Percentiles rank a stretch among this genome's conserved stretches.
Conservation (phyloP, 2,113 vertebrate species). For the Coptodon bakossiorum region DNA sequence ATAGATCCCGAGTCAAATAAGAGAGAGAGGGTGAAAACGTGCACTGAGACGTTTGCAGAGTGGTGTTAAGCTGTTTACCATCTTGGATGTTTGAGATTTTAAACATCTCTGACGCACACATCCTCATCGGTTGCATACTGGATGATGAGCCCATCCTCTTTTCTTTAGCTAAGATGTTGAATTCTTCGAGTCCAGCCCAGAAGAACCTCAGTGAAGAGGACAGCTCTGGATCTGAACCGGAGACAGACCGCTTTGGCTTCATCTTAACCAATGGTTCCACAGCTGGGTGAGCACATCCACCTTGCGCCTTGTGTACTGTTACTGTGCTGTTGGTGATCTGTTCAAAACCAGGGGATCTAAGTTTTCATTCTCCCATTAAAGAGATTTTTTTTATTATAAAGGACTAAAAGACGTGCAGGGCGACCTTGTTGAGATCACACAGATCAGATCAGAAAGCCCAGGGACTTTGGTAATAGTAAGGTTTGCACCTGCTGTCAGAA, state of each 20-base stretch:
- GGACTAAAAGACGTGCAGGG: background rate
- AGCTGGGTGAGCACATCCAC: conserved; percentile 54
- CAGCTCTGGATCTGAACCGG: conserved; percentile 56
- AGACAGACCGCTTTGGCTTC: conserved; percentile 77
- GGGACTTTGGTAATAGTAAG: background rate
- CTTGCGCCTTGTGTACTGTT: background rate
- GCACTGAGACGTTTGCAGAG: background rate
- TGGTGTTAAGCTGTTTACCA: background rate
- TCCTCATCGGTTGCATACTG: background rate
- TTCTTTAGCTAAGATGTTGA: conserved; percentile 48
- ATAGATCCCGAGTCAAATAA: background rate
- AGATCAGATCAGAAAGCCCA: background rate
- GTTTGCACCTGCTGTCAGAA: background rate
- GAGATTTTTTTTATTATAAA: background rate
- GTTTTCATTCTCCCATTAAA: background rate
- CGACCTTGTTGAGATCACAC: fast-evolving
- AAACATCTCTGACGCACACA: background rate
- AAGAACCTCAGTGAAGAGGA: conserved; percentile 42
- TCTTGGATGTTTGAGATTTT: background rate
- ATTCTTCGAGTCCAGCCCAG: conserved; percentile 10
- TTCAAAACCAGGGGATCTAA: background rate
- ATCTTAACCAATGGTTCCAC: conserved; percentile 66
- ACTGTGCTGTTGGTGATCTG: background rate
- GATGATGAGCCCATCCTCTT: background rate
- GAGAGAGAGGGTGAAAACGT: background rate